Conservation (phyloP, 2,797 vertebrate species). For the Dipus sagitta region DNA sequence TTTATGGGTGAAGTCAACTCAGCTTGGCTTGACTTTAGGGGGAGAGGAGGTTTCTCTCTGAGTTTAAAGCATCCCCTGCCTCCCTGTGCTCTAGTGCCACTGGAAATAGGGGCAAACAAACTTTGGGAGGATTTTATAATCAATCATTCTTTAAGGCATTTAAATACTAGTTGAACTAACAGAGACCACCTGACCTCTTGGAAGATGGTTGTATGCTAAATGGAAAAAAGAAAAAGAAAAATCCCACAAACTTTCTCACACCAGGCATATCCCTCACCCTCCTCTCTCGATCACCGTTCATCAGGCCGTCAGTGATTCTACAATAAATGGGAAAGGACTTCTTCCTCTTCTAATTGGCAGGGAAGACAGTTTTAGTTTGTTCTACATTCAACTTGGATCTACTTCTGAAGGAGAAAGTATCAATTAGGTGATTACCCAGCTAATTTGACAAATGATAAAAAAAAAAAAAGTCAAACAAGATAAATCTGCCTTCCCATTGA, state of each 20-base stretch:
- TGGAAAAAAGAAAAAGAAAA: constrained; percentile 32
- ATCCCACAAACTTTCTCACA: constrained; percentile 54
- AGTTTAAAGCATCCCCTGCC: constrained; percentile 79
- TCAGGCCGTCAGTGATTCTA: constrained; percentile 74
- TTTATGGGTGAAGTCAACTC: constrained; percentile 95
- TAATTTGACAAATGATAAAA: constrained; percentile 61
- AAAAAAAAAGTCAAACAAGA: constrained; percentile 56
- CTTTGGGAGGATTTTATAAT: constrained; percentile 56
- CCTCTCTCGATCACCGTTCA: constrained; percentile 74
- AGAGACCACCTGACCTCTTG: background rate
- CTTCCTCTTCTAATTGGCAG: constrained; percentile 80
- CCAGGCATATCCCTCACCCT: constrained; percentile 59
- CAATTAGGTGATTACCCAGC: constrained; percentile 55
- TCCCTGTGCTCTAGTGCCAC: constrained; percentile 53
- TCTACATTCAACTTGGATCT: background rate
- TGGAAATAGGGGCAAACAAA: constrained; percentile 67
- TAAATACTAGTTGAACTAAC: constrained; percentile 63
- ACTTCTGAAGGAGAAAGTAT: constrained; percentile 24
- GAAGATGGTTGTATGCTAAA: constrained; percentile 66
- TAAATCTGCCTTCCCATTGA: constrained; percentile 49
- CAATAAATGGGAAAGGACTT: constrained; percentile 27
- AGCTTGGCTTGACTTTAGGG: constrained; percentile 87
- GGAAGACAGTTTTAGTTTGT: background rate
- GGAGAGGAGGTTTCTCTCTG: constrained; percentile 81
- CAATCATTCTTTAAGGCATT: constrained; percentile 60